Conservation (phyloP, 2,888 invertebrate species). For the Emmelina monodactyla region DNA sequence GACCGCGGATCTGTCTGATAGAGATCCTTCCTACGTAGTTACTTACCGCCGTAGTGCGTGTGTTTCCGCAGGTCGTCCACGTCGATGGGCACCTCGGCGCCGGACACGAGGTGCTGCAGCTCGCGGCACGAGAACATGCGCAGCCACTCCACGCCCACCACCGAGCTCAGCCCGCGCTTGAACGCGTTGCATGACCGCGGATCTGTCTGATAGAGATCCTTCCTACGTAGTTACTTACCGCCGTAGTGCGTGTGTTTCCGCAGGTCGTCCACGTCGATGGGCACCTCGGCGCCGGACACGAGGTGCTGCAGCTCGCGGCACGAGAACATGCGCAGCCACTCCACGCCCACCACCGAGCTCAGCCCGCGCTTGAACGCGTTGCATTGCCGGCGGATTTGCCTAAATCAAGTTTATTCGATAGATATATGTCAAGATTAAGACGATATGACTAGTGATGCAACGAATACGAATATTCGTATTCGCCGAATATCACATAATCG, state of each 20-base stretch:
- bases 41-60: constrained; percentile 84
- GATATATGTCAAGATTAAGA: too few relatives aligned
- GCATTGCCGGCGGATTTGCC: constrained; percentile 86
- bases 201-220: constrained; percentile 76
- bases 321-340: constrained; percentile 93
- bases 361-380: constrained; percentile 89
- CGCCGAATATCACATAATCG: too few relatives aligned
- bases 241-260: constrained; percentile 88
- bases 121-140: constrained; percentile 92
- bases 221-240: constrained; percentile 51
- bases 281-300: constrained; percentile 94
- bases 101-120: constrained; percentile 95
- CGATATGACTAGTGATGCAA: too few relatives aligned
- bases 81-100: constrained; percentile 93
- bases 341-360: constrained; percentile 87
- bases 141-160: constrained; percentile 92
- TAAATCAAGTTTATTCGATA: too few relatives aligned
- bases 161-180: constrained; percentile 87
- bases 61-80: constrained; percentile 84
- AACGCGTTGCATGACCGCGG: constrained; percentile 87
- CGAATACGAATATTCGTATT: too few relatives aligned
- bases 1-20: too few relatives aligned
- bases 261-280: constrained; percentile 92
- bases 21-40: too few relatives aligned
- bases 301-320: constrained; percentile 93